Percentiles rank a stretch among this genome's conserved stretches.
These are phyloP conservation scores for Ailuropoda melanoleuca DNA, from an alignment of 2,113 vertebrate species.

Conservation along the genomic window DNA sequence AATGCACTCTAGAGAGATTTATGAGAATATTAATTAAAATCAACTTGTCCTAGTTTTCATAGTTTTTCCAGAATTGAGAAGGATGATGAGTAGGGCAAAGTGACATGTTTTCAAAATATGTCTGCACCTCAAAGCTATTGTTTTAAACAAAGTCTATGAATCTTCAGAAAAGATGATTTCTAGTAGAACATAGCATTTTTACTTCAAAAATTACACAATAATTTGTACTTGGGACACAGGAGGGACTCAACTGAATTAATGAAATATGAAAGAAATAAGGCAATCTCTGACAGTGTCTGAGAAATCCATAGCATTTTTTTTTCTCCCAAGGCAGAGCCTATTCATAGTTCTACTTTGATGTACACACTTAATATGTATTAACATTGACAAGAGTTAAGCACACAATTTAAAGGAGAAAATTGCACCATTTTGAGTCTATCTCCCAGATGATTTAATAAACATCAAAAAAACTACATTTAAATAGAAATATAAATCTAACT, in stretches of 20 bases:
- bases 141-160: conserved; percentile 55
- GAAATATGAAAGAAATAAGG: conserved; percentile 57
- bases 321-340: background rate
- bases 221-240: conserved; percentile 42
- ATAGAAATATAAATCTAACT: conserved; percentile 10
- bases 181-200: conserved; percentile 33
- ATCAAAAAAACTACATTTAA: conserved; percentile 37
- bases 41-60: conserved; percentile 66
- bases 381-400: conserved; percentile 27
- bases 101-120: conserved; percentile 69
- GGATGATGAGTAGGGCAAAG: conserved; percentile 8
- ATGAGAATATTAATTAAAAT: conserved; percentile 78
- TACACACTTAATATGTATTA: background rate
- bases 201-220: conserved; percentile 40
- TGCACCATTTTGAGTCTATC: conserved; percentile 30
- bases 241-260: conserved; percentile 46
- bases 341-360: conserved; percentile 30
- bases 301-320: conserved; percentile 16
- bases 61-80: conserved; percentile 44
- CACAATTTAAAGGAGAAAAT: conserved; percentile 59
- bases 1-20: conserved; percentile 66
- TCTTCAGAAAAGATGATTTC: conserved; percentile 50
- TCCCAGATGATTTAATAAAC: conserved; percentile 60
- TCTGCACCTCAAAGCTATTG: background rate
- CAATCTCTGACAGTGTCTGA: conserved; percentile 42